phyloP scores from a whole-genome alignment of 2,888 invertebrate species.

The Crioceris asparagi region DNA sequence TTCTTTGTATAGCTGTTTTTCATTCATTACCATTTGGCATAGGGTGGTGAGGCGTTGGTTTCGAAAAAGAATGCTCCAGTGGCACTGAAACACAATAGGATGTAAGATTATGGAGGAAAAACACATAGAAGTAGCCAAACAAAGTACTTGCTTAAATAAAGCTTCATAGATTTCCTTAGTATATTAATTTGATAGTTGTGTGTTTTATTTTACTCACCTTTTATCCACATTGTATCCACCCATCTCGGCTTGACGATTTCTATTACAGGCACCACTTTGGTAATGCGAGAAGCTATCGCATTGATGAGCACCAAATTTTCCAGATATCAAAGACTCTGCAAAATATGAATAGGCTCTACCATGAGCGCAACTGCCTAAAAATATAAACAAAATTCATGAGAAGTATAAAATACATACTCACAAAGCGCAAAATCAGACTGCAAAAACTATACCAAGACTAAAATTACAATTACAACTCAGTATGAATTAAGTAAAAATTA shows the following conservation, averaged over 20 bases:
- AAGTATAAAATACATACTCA: too few relatives aligned
- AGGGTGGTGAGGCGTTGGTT: not conserved
- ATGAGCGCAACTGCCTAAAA: slow-evolving; percentile 34
- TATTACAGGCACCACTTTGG: slow-evolving; percentile 11
- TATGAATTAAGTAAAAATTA: too few relatives aligned
- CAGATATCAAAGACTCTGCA: slow-evolving; percentile 34
- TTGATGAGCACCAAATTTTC: slow-evolving; percentile 13
- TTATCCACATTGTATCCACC: slow-evolving; percentile 15
- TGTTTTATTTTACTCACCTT: too few relatives aligned
- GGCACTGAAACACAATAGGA: not conserved
- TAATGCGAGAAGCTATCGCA: slow-evolving; percentile 15
- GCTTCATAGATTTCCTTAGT: too few relatives aligned
- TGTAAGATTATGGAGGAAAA: not conserved
- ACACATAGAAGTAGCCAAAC: not conserved
- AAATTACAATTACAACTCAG: too few relatives aligned
- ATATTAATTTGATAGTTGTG: too few relatives aligned
- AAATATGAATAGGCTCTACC: slow-evolving; percentile 35
- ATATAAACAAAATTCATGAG: too few relatives aligned
- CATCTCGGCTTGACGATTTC: slow-evolving; percentile 14
- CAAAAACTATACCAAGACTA: too few relatives aligned
- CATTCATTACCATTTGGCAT: too few relatives aligned
- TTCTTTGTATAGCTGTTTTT: too few relatives aligned
- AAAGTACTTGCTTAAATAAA: not conserved
- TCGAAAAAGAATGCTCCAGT: not conserved
- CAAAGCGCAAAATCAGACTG: too few relatives aligned